Conservation (phyloP, 2,113 vertebrate species). For the Sorex fumeus region DNA sequence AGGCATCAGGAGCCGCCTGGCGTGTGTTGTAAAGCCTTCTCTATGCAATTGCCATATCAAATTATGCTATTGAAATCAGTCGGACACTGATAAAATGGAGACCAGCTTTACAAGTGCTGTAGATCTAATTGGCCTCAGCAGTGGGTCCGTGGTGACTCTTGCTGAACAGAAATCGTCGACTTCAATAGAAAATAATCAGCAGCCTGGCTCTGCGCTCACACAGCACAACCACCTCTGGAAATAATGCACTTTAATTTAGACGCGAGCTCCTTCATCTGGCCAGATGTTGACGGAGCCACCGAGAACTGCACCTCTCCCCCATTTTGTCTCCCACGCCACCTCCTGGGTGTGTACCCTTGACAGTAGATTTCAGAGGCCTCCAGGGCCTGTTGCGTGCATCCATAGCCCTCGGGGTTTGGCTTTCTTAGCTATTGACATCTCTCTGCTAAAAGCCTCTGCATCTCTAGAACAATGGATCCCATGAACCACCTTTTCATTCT, state of each 20-base stretch:
- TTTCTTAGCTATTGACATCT: neutral
- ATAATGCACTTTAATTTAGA: conserved; percentile 68
- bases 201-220: conserved; percentile 47
- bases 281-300: conserved; percentile 64
- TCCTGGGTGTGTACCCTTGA: neutral
- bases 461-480: conserved; percentile 9
- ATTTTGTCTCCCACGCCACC: neutral
- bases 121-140: conserved; percentile 84
- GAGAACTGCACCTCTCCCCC: neutral
- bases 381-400: neutral
- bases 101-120: conserved; percentile 71
- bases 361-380: neutral
- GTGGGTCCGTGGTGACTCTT: conserved; percentile 78
- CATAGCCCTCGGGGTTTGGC: neutral
- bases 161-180: conserved; percentile 77
- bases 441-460: conserved; percentile 2
- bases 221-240: conserved; percentile 34
- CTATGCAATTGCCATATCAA: conserved; percentile 74
- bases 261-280: conserved; percentile 38
- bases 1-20: conserved; percentile 62
- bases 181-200: conserved; percentile 80
- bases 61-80: conserved; percentile 82
- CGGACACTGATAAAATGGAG: conserved; percentile 82
- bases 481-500: conserved; percentile 4
- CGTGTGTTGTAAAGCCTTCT: conserved; percentile 68